Base-by-base conservation (phyloP, 1,140 invertebrate species). In the Aphelenchoides fujianensis region DNA sequence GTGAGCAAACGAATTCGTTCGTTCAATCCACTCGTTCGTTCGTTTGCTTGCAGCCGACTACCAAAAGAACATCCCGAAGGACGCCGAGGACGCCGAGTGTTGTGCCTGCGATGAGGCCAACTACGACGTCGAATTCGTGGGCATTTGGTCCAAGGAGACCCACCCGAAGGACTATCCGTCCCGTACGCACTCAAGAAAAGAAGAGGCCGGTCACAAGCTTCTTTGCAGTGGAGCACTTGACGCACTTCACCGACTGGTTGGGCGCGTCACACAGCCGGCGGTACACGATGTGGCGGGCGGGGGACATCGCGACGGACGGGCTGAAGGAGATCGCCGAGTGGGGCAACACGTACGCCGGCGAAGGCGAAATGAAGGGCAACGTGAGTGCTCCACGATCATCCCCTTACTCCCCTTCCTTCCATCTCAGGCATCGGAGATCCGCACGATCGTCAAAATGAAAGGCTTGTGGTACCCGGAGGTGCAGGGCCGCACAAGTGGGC, bases 171-270 rank as follows among this genome's bases (percentile, higher is more conserved):
- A 97, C 84, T 99, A 92, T 86, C 97, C 96, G 0, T 77, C 83
- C 23, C 68, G 81, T 82, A 66, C 53, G 23, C 34, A 16, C 62
- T 70, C 16, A 59, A 59, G 5, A 59, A 7, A 5, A 30, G 28
- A 5, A 59, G 34, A 59, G 7, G 23, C 5, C 62, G n/a, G 5
- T 64, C 34, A 53, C 9, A 5, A 12, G 27, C 53, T 30, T 59
- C 27, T 5, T 74, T 75, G 75, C 81, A 87, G 86, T 90, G 76
- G 90, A 91, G 9, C 94, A 92, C 90, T 86, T 97, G 73, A 94
- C 95, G 0, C 95, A 98, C 85, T 99, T 98, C 87, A 97, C 94
- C 9, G 95, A 98, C 85, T 89, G 98, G 30, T 92, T 99, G 75
- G 97, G 96, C 0, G 95, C 94, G 3, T 92, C 92, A 0, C 97